Evolutionary conservation across 2,797 vertebrate genomes (phyloP), one percentile per base, ranked within the genome.

Genomic region (Ceryle rudis): DNA sequence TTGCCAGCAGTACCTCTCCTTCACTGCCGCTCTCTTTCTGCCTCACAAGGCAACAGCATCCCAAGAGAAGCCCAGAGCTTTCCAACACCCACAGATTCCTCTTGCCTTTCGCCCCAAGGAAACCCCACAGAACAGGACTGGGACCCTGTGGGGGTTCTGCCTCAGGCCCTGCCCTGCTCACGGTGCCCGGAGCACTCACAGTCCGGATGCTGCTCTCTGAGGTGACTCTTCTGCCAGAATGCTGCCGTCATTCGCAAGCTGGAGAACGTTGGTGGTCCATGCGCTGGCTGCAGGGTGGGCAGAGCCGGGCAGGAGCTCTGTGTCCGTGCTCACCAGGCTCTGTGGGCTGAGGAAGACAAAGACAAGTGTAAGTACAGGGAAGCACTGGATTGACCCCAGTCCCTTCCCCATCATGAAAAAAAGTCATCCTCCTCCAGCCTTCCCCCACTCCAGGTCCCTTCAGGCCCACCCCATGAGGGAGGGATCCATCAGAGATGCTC

Each of bases 321-420:
- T 49, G 71, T 25, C 73, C 0, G 18, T 17, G 33, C 65, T 91
- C 88, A 91, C 70, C 20, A 11, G 70, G 80, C 35, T 55, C 75
- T 86, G 86, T 4, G 23, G 77, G 57, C 97, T 97, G 92, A 17
- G 81, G 52, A 91, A 33, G 60, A 28, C 64, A 96, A 94, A 88
- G 33, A 72, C 52, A 74, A 70, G 17, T 0, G 19, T 89, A 60
- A 92, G 57, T 72, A 31, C 75, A 49, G 52, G 29, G 21, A 58
- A 28, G 31, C 52, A 39, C 4, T 5, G 49, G 62, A 19, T 35
- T 15, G 66, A 82, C 10, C 14, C 21, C 46, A 28, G 29, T 3
- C 6, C 35, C 58, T 49, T 41, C 42, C 65, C 29, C 3, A 0
- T 6, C 29, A 20, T 2, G 2, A 9, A 39, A 44, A 44, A 19